Conservation (phyloP, 2,113 vertebrate species). For the Phycodurus eques region DNA sequence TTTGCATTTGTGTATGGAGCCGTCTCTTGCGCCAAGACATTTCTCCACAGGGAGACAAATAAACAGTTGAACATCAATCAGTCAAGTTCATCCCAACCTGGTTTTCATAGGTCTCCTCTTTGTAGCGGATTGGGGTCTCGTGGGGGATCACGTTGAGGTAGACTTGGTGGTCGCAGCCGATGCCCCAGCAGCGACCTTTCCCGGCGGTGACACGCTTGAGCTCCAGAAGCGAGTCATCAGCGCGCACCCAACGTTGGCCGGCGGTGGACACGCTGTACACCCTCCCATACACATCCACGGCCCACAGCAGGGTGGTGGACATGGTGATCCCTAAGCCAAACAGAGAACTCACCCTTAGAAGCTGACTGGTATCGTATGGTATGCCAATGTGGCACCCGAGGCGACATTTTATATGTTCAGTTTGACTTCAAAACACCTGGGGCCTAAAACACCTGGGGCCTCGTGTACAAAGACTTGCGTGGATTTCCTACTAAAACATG, state of each 20-base stretch:
- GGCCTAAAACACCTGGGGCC: too few species aligned
- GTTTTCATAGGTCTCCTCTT: constrained; percentile 95
- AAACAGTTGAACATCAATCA: neutral
- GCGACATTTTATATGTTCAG: too few species aligned
- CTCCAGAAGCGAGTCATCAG: constrained; percentile 82
- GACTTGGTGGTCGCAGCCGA: constrained; percentile 89
- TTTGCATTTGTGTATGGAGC: too few species aligned
- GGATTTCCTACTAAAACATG: too few species aligned
- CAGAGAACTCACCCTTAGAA: neutral
- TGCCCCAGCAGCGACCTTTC: constrained; percentile 89
- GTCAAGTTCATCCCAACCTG: constrained; percentile 75
- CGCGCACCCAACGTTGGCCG: constrained; percentile 84
- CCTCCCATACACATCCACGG: constrained; percentile 89
- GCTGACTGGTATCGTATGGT: too few species aligned
- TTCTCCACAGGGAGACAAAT: too few species aligned
- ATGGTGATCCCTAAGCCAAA: constrained; percentile 65
- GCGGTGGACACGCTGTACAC: constrained; percentile 86
- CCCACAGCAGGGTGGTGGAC: constrained; percentile 85
- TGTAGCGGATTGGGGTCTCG: constrained; percentile 83
- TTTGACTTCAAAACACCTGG: too few species aligned
- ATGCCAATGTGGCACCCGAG: too few species aligned
- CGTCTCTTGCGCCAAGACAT: neutral
- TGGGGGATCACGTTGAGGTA: constrained; percentile 85
- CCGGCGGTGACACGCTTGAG: constrained; percentile 85
- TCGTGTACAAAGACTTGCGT: too few species aligned